Evolutionary conservation across 2,113 vertebrate genomes (phyloP), one percentile per base, ranked within the genome.

Genomic region (Hemicordylus capensis): DNA sequence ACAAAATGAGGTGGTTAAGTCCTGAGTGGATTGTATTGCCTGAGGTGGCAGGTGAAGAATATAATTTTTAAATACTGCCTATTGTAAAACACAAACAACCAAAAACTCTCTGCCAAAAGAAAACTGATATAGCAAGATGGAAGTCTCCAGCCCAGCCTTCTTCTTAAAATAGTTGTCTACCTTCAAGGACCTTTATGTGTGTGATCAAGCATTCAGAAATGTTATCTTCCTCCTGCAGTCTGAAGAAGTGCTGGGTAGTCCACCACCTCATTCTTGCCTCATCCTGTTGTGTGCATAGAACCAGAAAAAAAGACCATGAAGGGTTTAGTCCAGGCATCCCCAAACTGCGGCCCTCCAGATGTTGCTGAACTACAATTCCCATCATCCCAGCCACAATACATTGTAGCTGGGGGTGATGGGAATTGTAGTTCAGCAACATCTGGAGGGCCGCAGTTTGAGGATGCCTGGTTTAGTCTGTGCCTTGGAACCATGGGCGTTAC

Each of bases 401-500:
- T n/a, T n/a, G n/a, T n/a, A n/a, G n/a, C n/a, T n/a, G n/a, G n/a
- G n/a, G n/a, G n/a, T n/a, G n/a, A n/a, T n/a, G n/a, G n/a, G n/a
- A n/a, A n/a, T n/a, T n/a, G n/a, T n/a, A n/a, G n/a, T n/a, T n/a
- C n/a, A n/a, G n/a, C n/a, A n/a, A n/a, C n/a, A n/a, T n/a, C n/a
- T n/a, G n/a, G n/a, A n/a, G n/a, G n/a, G n/a, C n/a, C n/a, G n/a
- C n/a, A n/a, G n/a, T n/a, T n/a, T n/a, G n/a, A n/a, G n/a, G n/a
- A n/a, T n/a, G n/a, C n/a, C n/a, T n/a, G n/a, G n/a, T n/a, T n/a
- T n/a, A n/a, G n/a, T n/a, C n/a, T 5, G 31, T 58, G 54, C 31
- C 42, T 37, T 42, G 17, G 66, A 77, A 56, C 39, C 4, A 20
- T 22, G 88, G 91, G 85, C 66, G 72, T 37, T 83, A 87, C 81